Conservation (phyloP, 2,797 vertebrate genomes). For the Rhabdophis nuchalis region DNA sequence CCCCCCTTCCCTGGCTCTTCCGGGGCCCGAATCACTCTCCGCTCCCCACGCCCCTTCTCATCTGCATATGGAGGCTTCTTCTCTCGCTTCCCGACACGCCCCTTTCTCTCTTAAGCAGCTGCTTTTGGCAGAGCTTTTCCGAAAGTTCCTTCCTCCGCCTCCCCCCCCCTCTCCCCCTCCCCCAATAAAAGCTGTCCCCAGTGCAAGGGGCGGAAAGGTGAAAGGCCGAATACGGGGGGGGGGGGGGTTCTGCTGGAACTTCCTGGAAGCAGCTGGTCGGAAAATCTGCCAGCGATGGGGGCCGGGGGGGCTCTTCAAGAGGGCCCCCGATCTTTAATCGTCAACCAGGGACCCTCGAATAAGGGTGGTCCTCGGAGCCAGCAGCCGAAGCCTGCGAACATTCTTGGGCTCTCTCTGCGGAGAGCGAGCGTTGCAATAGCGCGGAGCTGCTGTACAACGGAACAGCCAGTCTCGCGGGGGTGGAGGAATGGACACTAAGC, state of each 20-base stretch:
- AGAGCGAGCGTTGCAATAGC: background rate
- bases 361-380: background rate
- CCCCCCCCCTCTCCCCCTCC: no score
- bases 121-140: background rate
- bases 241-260: background rate
- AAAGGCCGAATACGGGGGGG: background rate
- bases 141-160: background rate
- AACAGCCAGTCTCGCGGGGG: background rate
- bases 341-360: background rate
- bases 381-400: background rate
- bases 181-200: background rate
- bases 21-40: conserved; percentile 74
- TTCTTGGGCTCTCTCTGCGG: background rate
- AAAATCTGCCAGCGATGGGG: background rate
- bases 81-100: conserved; percentile 37
- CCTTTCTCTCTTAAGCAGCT: conserved; percentile 36
- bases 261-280: background rate
- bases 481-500: background rate
- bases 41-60: conserved; percentile 84
- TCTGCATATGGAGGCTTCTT: conserved; percentile 75
- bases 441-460: background rate
- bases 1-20: conserved; percentile 74
- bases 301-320: background rate
- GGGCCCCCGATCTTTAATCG: background rate
- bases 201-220: background rate